Conservation (phyloP, 2,888 invertebrate genomes). For the Eulithis prunata region DNA sequence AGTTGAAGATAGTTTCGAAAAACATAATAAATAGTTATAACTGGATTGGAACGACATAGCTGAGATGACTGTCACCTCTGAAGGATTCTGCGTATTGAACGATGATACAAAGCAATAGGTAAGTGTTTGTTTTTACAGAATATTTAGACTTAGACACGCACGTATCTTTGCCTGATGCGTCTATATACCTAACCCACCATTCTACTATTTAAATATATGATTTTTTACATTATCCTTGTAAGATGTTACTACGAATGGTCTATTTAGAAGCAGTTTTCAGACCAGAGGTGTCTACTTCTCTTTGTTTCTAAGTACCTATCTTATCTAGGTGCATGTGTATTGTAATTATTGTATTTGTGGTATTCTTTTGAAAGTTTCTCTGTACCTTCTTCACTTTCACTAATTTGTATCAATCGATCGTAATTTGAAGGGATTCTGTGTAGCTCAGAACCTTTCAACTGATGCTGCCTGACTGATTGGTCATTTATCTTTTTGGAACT, state of each 20-base stretch:
- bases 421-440: constrained; percentile 38
- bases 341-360: too few relatives aligned
- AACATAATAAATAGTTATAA: constrained; percentile 44
- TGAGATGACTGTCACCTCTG: constrained; percentile 50
- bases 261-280: too few relatives aligned
- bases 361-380: not conserved
- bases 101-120: constrained; percentile 79
- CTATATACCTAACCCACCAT: too few relatives aligned
- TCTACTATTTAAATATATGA: not conserved
- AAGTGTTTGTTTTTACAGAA: constrained; percentile 48
- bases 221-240: too few relatives aligned
- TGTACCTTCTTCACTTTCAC: constrained; percentile 29
- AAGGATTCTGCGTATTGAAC: constrained; percentile 61
- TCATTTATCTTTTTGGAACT: constrained; percentile 41
- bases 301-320: too few relatives aligned
- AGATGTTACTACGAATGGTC: too few relatives aligned
- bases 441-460: constrained; percentile 31
- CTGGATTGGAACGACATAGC: constrained; percentile 47
- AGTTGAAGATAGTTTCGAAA: constrained; percentile 50
- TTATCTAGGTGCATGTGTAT: too few relatives aligned
- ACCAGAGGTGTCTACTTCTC: too few relatives aligned
- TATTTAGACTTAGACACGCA: not conserved
- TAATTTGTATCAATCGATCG: constrained; percentile 35
- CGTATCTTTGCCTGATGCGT: not conserved
- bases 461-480: constrained; percentile 33